Conservation (phyloP, 37 sponge, comb jelly and placozoan species). For the Geodia barretti region DNA sequence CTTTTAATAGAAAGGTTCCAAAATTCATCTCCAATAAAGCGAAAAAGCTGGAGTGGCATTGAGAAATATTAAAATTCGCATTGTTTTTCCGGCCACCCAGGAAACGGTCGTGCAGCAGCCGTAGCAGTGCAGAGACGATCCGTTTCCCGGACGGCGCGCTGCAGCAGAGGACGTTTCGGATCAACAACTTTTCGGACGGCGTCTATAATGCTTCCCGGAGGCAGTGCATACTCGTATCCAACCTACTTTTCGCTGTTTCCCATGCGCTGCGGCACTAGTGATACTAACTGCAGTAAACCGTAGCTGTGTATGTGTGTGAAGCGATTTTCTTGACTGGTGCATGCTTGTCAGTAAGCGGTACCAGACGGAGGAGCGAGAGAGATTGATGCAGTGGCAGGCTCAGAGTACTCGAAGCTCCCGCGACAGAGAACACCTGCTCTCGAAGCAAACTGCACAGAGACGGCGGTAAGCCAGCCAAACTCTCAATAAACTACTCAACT, state of each 20-base stretch:
- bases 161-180: no score
- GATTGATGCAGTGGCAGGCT: slow-evolving; percentile 5
- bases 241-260: not conserved
- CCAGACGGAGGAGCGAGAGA: slow-evolving; percentile 45
- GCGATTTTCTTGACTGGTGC: not conserved
- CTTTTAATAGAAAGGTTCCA: not conserved
- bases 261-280: not conserved
- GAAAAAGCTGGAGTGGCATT: not conserved
- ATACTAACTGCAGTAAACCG: no score
- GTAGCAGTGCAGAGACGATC: slow-evolving; percentile 3
- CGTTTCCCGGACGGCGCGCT: not conserved
- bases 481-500: no score
- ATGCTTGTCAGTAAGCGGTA: slow-evolving; percentile 38
- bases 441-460: slow-evolving; percentile 67
- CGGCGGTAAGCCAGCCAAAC: slow-evolving; percentile 44
- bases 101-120: not conserved
- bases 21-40: not conserved
- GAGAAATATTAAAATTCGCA: not conserved
- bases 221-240: slow-evolving; percentile 80
- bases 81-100: not conserved
- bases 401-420: not conserved
- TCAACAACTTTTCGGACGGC: no score
- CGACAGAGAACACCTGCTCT: slow-evolving; percentile 46
- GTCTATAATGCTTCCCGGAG: not conserved
- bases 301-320: no score